A percentile compares a stretch with the other conserved stretches of the same genome.
Conservation (phyloP, 2,888 invertebrate species). For the Pollenia amentaria region DNA sequence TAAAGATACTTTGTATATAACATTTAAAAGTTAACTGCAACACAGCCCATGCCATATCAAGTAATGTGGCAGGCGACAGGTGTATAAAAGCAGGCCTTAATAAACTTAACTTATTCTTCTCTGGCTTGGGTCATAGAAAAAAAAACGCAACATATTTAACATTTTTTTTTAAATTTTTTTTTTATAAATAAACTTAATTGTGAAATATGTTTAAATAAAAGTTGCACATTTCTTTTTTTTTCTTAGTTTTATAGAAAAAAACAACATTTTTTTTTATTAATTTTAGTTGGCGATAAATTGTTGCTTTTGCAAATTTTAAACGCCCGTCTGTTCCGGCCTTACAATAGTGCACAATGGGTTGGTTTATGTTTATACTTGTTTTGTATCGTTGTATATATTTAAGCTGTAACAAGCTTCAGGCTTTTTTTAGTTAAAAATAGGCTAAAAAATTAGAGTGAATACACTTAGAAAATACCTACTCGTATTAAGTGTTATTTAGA, state of each 20-base stretch:
- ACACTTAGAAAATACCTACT: too few relatives aligned
- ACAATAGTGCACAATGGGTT: constrained; percentile 15
- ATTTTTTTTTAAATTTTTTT: constrained; percentile 18
- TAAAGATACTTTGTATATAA: constrained; percentile 30
- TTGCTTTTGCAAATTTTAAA: constrained; percentile 22
- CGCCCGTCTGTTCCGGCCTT: not conserved
- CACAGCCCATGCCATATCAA: constrained; percentile 7
- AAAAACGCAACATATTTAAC: constrained; percentile 48
- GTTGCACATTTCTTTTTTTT: constrained; percentile 13
- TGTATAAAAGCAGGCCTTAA: constrained; percentile 56
- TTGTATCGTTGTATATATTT: not conserved
- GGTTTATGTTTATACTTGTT: not conserved
- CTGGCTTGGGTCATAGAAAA: constrained; percentile 18
- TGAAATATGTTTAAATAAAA: not conserved
- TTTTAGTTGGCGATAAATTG: constrained; percentile 60
- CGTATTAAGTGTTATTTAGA: too few relatives aligned
- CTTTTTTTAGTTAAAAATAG: constrained; percentile 16
- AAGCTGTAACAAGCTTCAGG: constrained; percentile 12
- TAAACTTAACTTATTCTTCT: constrained; percentile 15
- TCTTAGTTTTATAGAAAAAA: constrained; percentile 17
- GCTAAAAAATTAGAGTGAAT: too few relatives aligned
- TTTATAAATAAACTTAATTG: constrained; percentile 40
- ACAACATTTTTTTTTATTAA: constrained; percentile 23
- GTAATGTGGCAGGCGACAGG: constrained; percentile 62
- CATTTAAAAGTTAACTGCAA: constrained; percentile 14